Evolutionary conservation across 92 coral and sea anemone genomes (phyloP).

Genomic region (Pocillopora meandrina): DNA sequence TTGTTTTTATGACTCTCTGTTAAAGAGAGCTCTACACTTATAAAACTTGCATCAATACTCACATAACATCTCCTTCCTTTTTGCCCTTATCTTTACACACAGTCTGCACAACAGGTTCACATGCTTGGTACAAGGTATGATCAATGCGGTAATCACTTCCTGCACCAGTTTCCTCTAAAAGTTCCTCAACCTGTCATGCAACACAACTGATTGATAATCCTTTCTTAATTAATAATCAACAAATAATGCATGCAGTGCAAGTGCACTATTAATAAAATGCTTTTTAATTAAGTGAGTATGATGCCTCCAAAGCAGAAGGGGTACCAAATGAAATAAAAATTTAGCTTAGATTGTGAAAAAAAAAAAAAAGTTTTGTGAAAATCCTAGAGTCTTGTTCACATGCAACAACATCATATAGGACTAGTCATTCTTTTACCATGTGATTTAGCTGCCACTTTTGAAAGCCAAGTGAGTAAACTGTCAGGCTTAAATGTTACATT

Average conservation of each 20-base stretch:
- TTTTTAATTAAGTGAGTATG: too few species aligned
- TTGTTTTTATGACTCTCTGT: too few species aligned
- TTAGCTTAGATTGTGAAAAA: too few species aligned
- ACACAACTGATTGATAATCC: background rate
- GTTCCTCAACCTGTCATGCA: conserved; percentile 44
- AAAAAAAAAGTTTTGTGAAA: too few species aligned
- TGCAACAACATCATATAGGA: too few species aligned
- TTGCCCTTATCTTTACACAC: conserved; percentile 87
- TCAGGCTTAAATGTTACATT: too few species aligned
- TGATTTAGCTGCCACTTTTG: background rate
- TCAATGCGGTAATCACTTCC: conserved; percentile 97
- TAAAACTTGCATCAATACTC: conserved; percentile 33
- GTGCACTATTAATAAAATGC: background rate
- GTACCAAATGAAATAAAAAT: too few species aligned
- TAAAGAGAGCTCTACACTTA: too few species aligned
- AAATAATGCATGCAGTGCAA: too few species aligned
- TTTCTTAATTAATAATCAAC: background rate
- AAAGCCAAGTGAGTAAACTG: background rate
- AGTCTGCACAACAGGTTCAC: conserved; percentile 88
- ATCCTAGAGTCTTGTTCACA: too few species aligned
- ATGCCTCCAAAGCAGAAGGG: too few species aligned
- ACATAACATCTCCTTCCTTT: conserved; percentile 94
- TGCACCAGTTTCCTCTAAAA: conserved; percentile 88
- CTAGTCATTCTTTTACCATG: too few species aligned
- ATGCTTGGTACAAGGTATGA: conserved; percentile 86